These are phyloP conservation scores for Tipula helvola DNA, from an alignment of 2,888 invertebrate species.

Conservation along the genomic window DNA sequence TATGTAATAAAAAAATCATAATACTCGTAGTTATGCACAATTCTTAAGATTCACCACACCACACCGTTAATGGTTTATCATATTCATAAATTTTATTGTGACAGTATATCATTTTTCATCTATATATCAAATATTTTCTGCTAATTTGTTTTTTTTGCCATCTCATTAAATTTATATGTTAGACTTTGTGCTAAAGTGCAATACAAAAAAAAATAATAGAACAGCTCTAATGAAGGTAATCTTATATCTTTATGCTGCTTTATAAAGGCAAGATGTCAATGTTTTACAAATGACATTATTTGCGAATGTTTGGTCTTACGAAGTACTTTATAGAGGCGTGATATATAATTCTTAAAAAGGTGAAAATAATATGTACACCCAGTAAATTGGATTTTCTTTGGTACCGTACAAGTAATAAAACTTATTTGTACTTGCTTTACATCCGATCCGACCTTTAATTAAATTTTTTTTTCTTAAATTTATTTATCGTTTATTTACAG, in stretches of 20 bases:
- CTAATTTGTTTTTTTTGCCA: not conserved
- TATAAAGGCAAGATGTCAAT: not conserved
- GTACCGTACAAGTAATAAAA: not conserved
- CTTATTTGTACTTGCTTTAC: not conserved
- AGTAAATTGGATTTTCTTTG: not conserved
- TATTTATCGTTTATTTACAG: not conserved
- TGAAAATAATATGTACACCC: not conserved
- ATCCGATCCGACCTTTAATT: slow-evolving; percentile 4
- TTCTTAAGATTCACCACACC: not conserved
- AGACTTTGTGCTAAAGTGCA: not conserved
- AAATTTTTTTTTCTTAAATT: not conserved
- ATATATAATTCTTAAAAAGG: not conserved
- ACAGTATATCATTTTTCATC: not conserved
- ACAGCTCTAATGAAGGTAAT: not conserved
- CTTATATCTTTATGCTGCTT: not conserved
- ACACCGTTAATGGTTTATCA: not conserved
- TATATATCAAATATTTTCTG: not conserved
- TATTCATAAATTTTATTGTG: not conserved
- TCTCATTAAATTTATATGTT: not conserved
- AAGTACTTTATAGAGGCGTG: not conserved
- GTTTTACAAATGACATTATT: not conserved
- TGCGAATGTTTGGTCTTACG: not conserved
- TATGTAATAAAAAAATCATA: not conserved
- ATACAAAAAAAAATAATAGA: not conserved
- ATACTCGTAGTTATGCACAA: not conserved